Base-by-base conservation (phyloP, 1,140 invertebrate species). In the Lutraria rhynchaena region DNA sequence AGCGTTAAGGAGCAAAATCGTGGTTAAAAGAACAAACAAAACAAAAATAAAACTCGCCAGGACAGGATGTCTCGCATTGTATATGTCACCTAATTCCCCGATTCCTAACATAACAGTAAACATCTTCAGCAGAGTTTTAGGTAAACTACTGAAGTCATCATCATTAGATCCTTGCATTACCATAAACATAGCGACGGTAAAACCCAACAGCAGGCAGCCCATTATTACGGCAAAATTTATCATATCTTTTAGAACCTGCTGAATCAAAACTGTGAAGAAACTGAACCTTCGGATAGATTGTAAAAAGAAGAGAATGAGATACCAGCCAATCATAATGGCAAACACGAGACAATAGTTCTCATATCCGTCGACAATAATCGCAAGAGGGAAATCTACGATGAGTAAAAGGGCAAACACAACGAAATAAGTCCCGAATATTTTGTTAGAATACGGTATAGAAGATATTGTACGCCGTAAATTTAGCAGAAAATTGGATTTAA, bases 231-330 rank as follows among this genome's bases (percentile, higher is more conserved):
- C n/a, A 27, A 57, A 57, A 13, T 27, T 57, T 4, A 57, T 19
- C 55, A 57, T 3, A 27, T 57, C 83, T 7, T 81, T 44, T 1
- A 87, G 31, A 1, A 87, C 85, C 19, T 65, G 55, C 24, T 84
- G 76, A 11, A 87, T 80, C 63, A 87, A 70, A 15, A 83, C 77
- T 19, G 86, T 86, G 37, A 87, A 85, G 49, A 86, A 87, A 53
- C 84, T 83, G 65, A 86, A 86, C 11, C 57, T 24, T 19, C 51
- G 37, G 27, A 83, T 49, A 17, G 78, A 61, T 41, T 82, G 37
- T 0, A 86, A 49, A 55, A 85, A 87, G 55, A 87, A 86, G 15
- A 84, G 19, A 1, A 53, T 60, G 15, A 81, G 70, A 76, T 58
- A 84, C 86, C 86, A 87, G 31, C 86, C 86, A 22, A 71, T 46